Conservation (phyloP, 2,888 invertebrate genomes). For the Drosophila subsilvestris region DNA sequence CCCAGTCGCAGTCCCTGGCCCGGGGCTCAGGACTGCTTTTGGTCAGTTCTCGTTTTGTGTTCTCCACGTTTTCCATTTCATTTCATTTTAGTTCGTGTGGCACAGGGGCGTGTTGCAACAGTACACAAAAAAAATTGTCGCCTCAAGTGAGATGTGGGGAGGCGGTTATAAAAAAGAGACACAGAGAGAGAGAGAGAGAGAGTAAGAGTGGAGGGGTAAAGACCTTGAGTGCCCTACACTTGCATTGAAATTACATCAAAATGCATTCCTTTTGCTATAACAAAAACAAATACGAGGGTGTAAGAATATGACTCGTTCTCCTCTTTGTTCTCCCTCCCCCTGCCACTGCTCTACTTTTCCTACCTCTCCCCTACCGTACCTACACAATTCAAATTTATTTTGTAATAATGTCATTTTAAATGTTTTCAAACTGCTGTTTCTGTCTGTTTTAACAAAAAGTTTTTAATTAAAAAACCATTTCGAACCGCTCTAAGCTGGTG, state of each 20-base stretch:
- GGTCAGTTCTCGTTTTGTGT: slow-evolving; percentile 26
- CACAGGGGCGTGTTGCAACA: slow-evolving; percentile 34
- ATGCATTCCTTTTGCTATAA: slow-evolving; percentile 20
- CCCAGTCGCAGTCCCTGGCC: background rate
- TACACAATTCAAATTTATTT: slow-evolving; percentile 42
- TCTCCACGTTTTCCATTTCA: slow-evolving; percentile 73
- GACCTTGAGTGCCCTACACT: slow-evolving; percentile 66
- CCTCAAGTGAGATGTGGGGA: slow-evolving; percentile 37
- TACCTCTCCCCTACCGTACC: background rate
- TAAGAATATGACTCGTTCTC: slow-evolving; percentile 24
- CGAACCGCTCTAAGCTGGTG: background rate
- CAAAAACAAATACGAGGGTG: slow-evolving; percentile 57
- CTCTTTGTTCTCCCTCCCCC: background rate
- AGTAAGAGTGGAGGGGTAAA: slow-evolving; percentile 1
- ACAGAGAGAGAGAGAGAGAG: background rate
- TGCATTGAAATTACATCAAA: slow-evolving; percentile 58
- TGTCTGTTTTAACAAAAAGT: slow-evolving; percentile 35
- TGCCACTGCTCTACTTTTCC: background rate
- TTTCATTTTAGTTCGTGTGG: slow-evolving; percentile 53
- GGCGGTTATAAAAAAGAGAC: too few relatives aligned
- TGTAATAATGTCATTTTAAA: slow-evolving; percentile 71
- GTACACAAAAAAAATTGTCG: slow-evolving; percentile 61
- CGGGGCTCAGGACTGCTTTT: slow-evolving; percentile 14
- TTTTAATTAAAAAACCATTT: slow-evolving; percentile 46
- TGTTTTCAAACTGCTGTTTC: slow-evolving; percentile 37